Percentiles rank a stretch among this genome's conserved stretches.
Conservation (phyloP, 2,113 vertebrate species). For the Gnathonemus echidnorhynchus region DNA sequence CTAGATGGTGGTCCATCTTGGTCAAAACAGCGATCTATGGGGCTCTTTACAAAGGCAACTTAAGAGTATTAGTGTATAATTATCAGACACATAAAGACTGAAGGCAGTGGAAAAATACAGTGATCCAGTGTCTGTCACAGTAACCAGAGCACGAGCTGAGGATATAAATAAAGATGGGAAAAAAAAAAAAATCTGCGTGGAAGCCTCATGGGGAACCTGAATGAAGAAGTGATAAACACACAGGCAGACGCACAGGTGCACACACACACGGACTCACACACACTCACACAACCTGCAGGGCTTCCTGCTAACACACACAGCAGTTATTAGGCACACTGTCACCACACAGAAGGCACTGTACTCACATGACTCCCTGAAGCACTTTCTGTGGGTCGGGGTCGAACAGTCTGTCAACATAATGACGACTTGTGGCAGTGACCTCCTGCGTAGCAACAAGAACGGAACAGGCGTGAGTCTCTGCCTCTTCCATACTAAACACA, state of each 20-base stretch:
- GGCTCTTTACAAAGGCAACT: neutral
- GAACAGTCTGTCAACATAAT: constrained; percentile 97
- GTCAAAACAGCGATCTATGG: neutral
- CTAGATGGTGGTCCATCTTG: neutral
- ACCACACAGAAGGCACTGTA: constrained; percentile 36
- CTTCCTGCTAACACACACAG: neutral
- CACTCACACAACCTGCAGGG: neutral
- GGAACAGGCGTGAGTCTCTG: constrained; percentile 12
- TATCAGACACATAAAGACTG: constrained; percentile 22
- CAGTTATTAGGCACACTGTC: constrained; percentile 41
- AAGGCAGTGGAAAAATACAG: constrained; percentile 48
- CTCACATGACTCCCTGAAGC: constrained; percentile 99
- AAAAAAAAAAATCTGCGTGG: constrained; percentile 32
- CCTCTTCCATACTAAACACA: neutral
- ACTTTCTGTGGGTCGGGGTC: constrained; percentile 98
- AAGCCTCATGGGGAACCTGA: constrained; percentile 16
- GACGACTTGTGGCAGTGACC: constrained; percentile 95
- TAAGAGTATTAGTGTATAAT: neutral
- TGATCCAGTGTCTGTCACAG: constrained; percentile 30
- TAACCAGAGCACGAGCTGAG: constrained; percentile 51
- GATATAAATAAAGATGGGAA: constrained; percentile 60
- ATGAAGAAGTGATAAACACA: neutral
- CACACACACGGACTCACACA: neutral
- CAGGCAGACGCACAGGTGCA: neutral
- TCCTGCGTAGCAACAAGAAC: constrained; percentile 69